Conservation (phyloP, 2,888 invertebrate genomes). For the Cephus pulcher region DNA sequence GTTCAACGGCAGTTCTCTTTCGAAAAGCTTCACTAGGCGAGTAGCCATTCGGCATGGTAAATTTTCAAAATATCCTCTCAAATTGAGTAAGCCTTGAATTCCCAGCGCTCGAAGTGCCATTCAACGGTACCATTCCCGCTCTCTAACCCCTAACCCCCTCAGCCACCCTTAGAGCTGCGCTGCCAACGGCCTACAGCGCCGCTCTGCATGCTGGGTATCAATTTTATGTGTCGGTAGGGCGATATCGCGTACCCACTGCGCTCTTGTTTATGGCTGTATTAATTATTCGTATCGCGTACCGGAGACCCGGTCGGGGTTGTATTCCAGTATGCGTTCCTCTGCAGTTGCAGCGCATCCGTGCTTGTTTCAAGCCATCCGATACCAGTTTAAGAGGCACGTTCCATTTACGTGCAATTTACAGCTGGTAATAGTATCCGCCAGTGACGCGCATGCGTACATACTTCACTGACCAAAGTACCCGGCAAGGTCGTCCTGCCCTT, state of each 20-base stretch:
- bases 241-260: slow-evolving; percentile 43
- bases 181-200: not conserved
- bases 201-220: slow-evolving; percentile 48
- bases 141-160: no score
- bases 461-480: not conserved
- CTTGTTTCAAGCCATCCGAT: slow-evolving; percentile 40
- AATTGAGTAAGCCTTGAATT: slow-evolving; percentile 40
- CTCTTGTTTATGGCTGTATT: slow-evolving; percentile 62
- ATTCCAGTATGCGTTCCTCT: slow-evolving; percentile 36
- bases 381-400: slow-evolving; percentile 42
- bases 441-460: not conserved
- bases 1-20: no score
- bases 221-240: slow-evolving; percentile 57
- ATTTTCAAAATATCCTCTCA: slow-evolving; percentile 38
- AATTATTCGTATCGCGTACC: slow-evolving; percentile 64
- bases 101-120: slow-evolving; percentile 22
- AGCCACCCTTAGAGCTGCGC: no score
- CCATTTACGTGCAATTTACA: slow-evolving; percentile 44
- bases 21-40: no score
- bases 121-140: slow-evolving; percentile 11
- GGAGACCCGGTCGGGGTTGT: slow-evolving; percentile 34
- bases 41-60: not conserved
- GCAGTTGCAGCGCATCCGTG: slow-evolving; percentile 45
- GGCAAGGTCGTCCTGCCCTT: no score
- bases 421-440: slow-evolving; percentile 13